These are phyloP conservation scores for Amphipoea oculea DNA, from an alignment of 2,888 invertebrate species.

Conservation along the genomic window DNA sequence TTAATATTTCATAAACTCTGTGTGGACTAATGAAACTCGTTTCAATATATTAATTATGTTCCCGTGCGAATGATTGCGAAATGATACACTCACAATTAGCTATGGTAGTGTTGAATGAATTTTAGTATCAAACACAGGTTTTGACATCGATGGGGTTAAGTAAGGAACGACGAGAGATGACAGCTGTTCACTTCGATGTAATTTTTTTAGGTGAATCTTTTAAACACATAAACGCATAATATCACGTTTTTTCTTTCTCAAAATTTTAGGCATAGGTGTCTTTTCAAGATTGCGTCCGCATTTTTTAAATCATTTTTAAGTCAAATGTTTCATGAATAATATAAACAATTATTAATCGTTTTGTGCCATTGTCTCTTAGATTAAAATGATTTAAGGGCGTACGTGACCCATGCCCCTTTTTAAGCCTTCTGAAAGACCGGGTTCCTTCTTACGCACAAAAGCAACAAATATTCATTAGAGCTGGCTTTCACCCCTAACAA, in stretches of 20 bases:
- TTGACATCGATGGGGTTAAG: conserved; percentile 6
- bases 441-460: conserved; percentile 19
- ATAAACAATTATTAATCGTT: conserved; percentile 1
- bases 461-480: conserved; percentile 54
- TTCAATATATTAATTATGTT: conserved; percentile 73
- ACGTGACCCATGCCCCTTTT: conserved; percentile 1
- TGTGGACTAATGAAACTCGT: conserved; percentile 70
- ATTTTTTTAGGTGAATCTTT: not conserved
- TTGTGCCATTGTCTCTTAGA: conserved; percentile 9
- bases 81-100: conserved; percentile 68
- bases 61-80: conserved; percentile 58
- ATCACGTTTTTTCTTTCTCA: too few species aligned
- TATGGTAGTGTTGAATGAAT: conserved; percentile 29
- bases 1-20: conserved; percentile 71
- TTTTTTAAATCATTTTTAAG: not conserved
- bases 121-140: conserved; percentile 34
- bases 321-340: not conserved
- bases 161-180: conserved; percentile 4
- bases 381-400: conserved; percentile 22
- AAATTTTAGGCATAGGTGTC: too few species aligned
- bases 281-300: not conserved
- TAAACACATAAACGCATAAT: not conserved
- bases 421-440: conserved; percentile 40
- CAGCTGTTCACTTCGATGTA: too few species aligned
- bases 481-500: conserved; percentile 46